Evolutionary conservation across 1,140 invertebrate species (phyloP).

Genomic region (Drosophila bocki): DNA sequence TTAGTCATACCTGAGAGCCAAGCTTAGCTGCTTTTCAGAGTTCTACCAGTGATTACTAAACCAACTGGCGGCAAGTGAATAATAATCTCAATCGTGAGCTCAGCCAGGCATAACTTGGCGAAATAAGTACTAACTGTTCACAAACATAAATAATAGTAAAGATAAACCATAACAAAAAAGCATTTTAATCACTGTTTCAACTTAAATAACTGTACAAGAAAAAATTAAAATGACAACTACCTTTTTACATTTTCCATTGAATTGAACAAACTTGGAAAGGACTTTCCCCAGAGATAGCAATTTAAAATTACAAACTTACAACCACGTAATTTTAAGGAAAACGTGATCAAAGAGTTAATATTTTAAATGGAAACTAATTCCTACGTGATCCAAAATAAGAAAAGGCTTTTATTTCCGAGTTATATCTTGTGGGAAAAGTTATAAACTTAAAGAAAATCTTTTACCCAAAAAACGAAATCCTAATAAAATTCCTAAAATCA

Average conservation of each 20-base stretch:
- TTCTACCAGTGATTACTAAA: slow-evolving; percentile 11
- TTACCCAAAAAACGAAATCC: background rate
- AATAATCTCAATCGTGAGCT: slow-evolving; percentile 19
- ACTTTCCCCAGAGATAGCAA: background rate
- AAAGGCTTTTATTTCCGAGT: background rate
- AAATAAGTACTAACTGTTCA: background rate
- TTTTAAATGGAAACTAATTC: background rate
- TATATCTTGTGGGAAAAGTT: too few species aligned
- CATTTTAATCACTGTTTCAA: background rate
- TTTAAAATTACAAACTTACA: background rate
- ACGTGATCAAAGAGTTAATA: slow-evolving; percentile 2
- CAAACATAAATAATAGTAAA: background rate
- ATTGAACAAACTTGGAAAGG: background rate
- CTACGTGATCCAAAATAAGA: background rate
- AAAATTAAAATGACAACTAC: background rate
- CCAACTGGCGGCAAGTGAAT: background rate
- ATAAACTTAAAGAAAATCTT: background rate
- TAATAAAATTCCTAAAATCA: background rate
- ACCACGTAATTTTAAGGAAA: background rate
- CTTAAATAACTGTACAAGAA: background rate
- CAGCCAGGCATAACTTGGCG: slow-evolving; percentile 7
- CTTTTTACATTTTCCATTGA: background rate
- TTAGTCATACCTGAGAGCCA: slow-evolving; percentile 21
- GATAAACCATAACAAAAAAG: background rate
- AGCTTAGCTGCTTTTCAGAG: slow-evolving; percentile 9